These are phyloP conservation scores for Lucilia sericata DNA, from an alignment of 1,140 invertebrate genomes.

Conservation along the genomic window DNA sequence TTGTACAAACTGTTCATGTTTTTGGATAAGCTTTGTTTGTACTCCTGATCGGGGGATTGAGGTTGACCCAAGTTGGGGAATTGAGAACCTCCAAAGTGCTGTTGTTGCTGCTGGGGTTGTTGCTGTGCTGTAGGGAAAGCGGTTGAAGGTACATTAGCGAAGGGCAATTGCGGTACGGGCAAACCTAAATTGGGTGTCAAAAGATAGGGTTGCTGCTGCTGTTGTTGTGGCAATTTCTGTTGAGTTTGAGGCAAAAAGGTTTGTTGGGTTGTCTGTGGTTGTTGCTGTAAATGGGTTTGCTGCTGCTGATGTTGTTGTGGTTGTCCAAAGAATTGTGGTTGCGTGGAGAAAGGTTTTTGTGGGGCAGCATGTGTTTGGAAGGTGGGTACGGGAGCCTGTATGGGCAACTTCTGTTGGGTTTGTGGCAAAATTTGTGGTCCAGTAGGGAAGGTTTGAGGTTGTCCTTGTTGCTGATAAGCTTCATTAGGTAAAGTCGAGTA, in stretches of 20 bases:
- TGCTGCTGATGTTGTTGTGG: constrained; percentile 49
- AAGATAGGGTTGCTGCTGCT: constrained; percentile 53
- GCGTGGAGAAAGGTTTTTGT: constrained; percentile 43
- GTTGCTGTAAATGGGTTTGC: constrained; percentile 27
- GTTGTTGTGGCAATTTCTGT: constrained; percentile 64
- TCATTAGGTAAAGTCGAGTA: constrained; percentile 46
- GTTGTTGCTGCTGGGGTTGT: constrained; percentile 67
- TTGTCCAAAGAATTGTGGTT: constrained; percentile 47
- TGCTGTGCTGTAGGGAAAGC: constrained; percentile 64
- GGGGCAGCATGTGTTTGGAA: constrained; percentile 55
- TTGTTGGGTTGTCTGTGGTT: constrained; percentile 70
- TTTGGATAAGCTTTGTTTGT: constrained; percentile 75
- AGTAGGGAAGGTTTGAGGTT: constrained; percentile 54
- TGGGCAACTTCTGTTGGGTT: constrained; percentile 62
- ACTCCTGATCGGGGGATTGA: constrained; percentile 70
- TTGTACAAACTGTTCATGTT: constrained; percentile 77
- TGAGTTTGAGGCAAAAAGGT: constrained; percentile 56
- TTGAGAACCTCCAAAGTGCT: constrained; percentile 68
- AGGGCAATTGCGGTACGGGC: constrained; percentile 58
- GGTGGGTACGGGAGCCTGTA: constrained; percentile 58
- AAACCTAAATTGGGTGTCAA: constrained; percentile 60
- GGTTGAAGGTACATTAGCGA: constrained; percentile 61
- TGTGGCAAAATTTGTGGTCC: constrained; percentile 53
- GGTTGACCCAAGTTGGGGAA: constrained; percentile 62
- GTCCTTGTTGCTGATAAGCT: constrained; percentile 55